Conservation (phyloP, 2,888 invertebrate genomes). For the Cheilosia soror region DNA sequence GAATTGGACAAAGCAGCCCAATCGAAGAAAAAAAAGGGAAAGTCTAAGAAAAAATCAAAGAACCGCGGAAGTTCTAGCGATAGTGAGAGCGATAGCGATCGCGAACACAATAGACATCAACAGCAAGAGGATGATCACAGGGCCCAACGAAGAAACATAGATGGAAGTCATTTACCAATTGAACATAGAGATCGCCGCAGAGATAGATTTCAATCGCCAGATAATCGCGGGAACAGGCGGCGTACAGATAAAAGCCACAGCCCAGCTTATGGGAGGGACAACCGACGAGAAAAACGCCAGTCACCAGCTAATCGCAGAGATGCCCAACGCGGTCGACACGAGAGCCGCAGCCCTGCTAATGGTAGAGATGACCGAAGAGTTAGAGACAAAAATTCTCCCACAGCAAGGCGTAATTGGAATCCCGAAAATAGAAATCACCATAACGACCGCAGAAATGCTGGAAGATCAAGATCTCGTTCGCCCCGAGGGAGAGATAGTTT, state of each 20-base stretch:
- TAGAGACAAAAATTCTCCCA: background rate
- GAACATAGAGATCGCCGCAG: slow-evolving; percentile 11
- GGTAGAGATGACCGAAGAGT: no score
- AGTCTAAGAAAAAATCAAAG: slow-evolving; percentile 59
- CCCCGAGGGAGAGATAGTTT: background rate
- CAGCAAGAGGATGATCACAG: slow-evolving; percentile 35
- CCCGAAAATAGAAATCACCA: background rate
- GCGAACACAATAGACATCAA: slow-evolving; percentile 5
- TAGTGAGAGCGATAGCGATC: slow-evolving; percentile 61
- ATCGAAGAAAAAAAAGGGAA: slow-evolving; percentile 77
- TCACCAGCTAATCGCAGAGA: background rate
- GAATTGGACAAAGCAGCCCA: slow-evolving; percentile 82
- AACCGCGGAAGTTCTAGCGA: slow-evolving; percentile 58
- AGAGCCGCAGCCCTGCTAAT: no score
- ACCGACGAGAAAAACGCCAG: background rate
- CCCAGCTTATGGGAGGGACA: background rate
- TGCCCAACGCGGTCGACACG: background rate
- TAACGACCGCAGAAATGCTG: background rate
- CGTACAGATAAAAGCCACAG: background rate
- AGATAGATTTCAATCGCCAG: background rate
- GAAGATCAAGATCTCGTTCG: slow-evolving; percentile 43
- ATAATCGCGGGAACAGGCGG: background rate
- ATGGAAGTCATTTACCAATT: slow-evolving; percentile 27
- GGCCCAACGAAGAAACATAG: background rate
- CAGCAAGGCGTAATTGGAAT: background rate